Conservation (phyloP, 2,113 vertebrate genomes). For the Mungos mungo region DNA sequence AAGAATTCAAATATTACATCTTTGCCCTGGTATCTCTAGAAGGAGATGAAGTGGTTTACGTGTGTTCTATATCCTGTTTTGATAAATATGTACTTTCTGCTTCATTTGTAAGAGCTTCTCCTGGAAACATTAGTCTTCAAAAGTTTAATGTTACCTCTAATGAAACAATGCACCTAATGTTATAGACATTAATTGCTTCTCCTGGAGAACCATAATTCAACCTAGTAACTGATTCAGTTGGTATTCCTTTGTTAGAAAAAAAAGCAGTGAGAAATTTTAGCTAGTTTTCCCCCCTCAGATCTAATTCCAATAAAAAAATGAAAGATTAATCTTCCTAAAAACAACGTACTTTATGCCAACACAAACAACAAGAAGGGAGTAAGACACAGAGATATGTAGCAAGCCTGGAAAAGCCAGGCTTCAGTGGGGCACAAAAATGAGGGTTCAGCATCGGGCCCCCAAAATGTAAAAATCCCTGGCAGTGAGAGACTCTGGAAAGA, state of each 20-base stretch:
- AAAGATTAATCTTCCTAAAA: conserved; percentile 32
- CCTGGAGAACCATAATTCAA: conserved; percentile 9
- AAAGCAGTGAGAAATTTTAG: conserved; percentile 2
- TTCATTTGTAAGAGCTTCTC: neutral
- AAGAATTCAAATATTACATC: neutral
- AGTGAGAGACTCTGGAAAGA: neutral
- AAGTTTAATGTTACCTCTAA: neutral
- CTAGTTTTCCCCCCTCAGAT: neutral
- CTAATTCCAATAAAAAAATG: neutral
- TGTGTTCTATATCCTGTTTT: neutral
- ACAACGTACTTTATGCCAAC: neutral
- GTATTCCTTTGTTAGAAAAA: neutral
- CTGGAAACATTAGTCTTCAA: conserved; percentile 48
- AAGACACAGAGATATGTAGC: neutral
- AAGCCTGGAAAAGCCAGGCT: neutral
- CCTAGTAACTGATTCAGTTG: neutral
- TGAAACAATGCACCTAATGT: neutral
- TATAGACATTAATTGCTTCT: neutral
- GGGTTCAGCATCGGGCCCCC: neutral
- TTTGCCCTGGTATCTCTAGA: neutral
- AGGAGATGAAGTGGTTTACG: conserved; percentile 35
- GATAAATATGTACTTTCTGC: neutral
- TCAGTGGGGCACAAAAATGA: neutral
- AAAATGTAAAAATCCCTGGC: neutral
- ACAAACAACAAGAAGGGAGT: neutral